Conservation (phyloP, 1,140 invertebrate genomes). For the Pachyrhynchus sulphureomaculatus region DNA sequence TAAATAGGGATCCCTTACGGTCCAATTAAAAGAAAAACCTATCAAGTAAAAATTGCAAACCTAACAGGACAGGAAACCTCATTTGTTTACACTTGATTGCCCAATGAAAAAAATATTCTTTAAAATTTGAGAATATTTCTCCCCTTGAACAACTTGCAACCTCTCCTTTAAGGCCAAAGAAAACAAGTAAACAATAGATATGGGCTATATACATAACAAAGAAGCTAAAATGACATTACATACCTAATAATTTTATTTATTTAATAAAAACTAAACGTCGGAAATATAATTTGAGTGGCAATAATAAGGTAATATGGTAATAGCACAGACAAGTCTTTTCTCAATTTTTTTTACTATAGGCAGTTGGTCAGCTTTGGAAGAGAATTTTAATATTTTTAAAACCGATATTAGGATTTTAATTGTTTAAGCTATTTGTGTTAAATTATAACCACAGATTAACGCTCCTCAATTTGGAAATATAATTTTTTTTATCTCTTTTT, state of each 20-base stretch:
- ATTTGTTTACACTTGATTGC: background rate
- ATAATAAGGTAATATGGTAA: constrained; percentile 23
- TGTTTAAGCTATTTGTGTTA: background rate
- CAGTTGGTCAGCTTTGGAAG: constrained; percentile 21
- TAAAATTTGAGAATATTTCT: constrained; percentile 5
- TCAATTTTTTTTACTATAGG: constrained; percentile 9
- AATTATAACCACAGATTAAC: background rate
- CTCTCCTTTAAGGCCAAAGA: constrained; percentile 5
- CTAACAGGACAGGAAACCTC: background rate
- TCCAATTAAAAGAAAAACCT: constrained; percentile 1
- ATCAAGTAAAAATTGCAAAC: constrained; percentile 22
- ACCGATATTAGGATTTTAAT: background rate
- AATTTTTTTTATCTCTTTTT: background rate
- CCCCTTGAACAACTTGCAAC: background rate
- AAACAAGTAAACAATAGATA: constrained; percentile 32
- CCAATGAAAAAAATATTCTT: background rate
- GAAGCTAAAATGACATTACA: constrained; percentile 30
- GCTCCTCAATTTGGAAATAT: background rate
- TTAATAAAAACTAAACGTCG: constrained; percentile 30
- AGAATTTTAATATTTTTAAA: constrained; percentile 6
- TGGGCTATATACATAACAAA: constrained; percentile 34
- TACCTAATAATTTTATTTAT: constrained; percentile 29
- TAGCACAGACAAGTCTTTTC: constrained; percentile 16
- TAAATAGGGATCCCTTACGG: too few relatives aligned
- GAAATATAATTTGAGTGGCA: constrained; percentile 30